These are phyloP conservation scores for Eulemur mongoz DNA, from an alignment of 2,797 vertebrate species.

Conservation along the genomic window DNA sequence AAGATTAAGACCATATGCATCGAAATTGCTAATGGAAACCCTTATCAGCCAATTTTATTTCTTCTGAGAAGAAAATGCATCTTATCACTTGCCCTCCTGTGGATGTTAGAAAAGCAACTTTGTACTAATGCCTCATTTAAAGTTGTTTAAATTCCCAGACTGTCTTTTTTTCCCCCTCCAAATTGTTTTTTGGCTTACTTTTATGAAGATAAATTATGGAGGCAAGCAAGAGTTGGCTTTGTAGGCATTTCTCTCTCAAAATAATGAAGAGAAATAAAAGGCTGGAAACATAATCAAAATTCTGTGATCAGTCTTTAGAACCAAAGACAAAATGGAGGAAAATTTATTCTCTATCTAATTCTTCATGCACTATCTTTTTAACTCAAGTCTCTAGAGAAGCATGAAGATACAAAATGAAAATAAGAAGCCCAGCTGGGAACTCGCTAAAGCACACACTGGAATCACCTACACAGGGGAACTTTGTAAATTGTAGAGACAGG, in stretches of 20 bases:
- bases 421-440: background rate
- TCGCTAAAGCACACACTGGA: background rate
- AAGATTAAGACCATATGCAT: slow-evolving; percentile 66
- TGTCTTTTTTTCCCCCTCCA: slow-evolving; percentile 8
- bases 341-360: background rate
- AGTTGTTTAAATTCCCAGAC: slow-evolving; percentile 67
- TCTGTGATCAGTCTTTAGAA: slow-evolving; percentile 26
- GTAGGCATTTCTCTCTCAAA: slow-evolving; percentile 56
- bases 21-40: slow-evolving; percentile 71
- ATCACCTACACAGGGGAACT: background rate
- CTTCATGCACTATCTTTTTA: background rate
- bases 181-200: slow-evolving; percentile 56
- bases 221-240: slow-evolving; percentile 32
- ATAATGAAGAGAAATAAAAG: slow-evolving; percentile 63
- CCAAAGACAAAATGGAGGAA: background rate
- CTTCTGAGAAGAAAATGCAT: slow-evolving; percentile 68
- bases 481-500: background rate
- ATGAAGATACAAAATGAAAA: slow-evolving; percentile 33
- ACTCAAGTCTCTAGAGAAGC: background rate
- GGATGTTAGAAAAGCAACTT: slow-evolving; percentile 47
- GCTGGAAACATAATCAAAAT: slow-evolving; percentile 51
- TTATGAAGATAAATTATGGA: slow-evolving; percentile 62
- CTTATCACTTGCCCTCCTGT: slow-evolving; percentile 66
- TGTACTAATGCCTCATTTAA: slow-evolving; percentile 66
- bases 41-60: slow-evolving; percentile 65